Base-by-base conservation (phyloP, 2,797 vertebrate genomes). In the Nyctalus aviator region DNA sequence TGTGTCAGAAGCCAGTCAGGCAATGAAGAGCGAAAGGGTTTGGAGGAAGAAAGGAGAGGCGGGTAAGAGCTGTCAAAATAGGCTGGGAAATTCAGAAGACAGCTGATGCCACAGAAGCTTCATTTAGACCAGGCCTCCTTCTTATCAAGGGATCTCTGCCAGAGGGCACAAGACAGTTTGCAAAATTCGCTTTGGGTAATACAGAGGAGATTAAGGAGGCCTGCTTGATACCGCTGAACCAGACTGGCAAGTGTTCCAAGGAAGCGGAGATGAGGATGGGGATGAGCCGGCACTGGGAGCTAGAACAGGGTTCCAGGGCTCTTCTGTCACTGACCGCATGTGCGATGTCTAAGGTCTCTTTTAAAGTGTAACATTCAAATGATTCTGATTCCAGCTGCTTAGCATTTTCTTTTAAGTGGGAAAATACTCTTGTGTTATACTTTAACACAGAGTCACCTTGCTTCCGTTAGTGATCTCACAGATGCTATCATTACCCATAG, bases 1-100 rank as follows among this genome's bases (percentile, higher is more conserved):
- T 98, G 94, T 97, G 98, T 98, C 98, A 98, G 98, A 98, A 98
- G 98, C 98, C 97, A 96, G 97, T 98, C 97, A 94, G 97, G 98
- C 97, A 96, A 96, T 77, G 97, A 98, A 97, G 96, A 97, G 97
- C 98, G 97, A 97, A 97, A 98, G 97, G 96, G 96, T 69, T 68
- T 97, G 96, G 94, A 86, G 95, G 97, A 97, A 94, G 93, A 95
- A 96, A 95, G 76, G 85, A 93, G 96, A 96, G 97, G 91, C 57
- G 88, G 95, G 79, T 96, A 95, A 97, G 95, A 96, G 94, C 98
- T 98, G 97, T 98, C 98, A 98, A 96, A 98, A 98, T 93, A 96
- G 97, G 95, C 96, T 75, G 94, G 41, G 96, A 96, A 97, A 98
- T 98, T 98, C 97, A 97, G 96, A 94, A 97, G 97, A 97, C 97